These are phyloP conservation scores for Melinaea menophilus DNA, from an alignment of 2,888 invertebrate species.

Conservation along the genomic window DNA sequence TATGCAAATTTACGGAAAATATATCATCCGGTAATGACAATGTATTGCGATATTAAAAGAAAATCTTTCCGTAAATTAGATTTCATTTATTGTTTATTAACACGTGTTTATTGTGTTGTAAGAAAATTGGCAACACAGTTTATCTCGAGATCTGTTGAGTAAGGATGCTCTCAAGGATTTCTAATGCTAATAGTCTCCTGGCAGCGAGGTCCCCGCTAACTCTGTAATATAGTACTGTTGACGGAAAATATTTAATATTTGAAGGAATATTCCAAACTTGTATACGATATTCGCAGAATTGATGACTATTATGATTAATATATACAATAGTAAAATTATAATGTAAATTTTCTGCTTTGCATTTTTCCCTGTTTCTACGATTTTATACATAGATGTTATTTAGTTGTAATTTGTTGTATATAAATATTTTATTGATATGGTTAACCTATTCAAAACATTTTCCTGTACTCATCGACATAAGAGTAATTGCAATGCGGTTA, in stretches of 20 bases:
- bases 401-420: constrained; percentile 1
- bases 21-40: constrained; percentile 22
- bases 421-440: neutral
- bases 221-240: constrained; percentile 58
- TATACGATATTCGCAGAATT: too few relatives aligned
- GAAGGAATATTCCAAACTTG: neutral
- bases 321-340: too few relatives aligned
- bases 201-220: constrained; percentile 63
- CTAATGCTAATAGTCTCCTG: constrained; percentile 60
- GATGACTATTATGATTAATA: too few relatives aligned
- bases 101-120: constrained; percentile 5
- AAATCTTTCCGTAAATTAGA: neutral
- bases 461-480: neutral
- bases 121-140: constrained; percentile 13
- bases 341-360: too few relatives aligned
- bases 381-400: neutral
- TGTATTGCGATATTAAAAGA: constrained; percentile 18
- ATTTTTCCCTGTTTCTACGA: neutral
- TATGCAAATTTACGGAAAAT: constrained; percentile 30
- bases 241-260: neutral
- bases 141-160: constrained; percentile 33
- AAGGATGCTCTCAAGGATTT: constrained; percentile 52
- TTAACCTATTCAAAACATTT: neutral
- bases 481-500: constrained; percentile 42
- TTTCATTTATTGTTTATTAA: neutral